Evolutionary conservation across 2,888 invertebrate species (phyloP), one percentile per base, ranked within the genome.

Genomic region (Eueremaeus valkanovi): DNA sequence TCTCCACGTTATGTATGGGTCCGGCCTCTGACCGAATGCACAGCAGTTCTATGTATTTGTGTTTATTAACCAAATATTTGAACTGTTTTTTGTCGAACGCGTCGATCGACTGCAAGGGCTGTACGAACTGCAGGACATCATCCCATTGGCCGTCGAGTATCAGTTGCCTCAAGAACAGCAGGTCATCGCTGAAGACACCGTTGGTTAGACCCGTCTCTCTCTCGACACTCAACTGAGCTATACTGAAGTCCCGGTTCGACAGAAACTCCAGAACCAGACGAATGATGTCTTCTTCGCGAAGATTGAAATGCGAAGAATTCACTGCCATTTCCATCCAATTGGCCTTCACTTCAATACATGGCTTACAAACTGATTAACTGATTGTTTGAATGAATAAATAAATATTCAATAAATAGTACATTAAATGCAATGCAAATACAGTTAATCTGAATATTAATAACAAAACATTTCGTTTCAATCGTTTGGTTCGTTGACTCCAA

Each of bases 131-230:
- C 77, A 95, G 85, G 0, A 93, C 95, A 83, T 96, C 95, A 84
- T 97, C 96, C 97, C 97, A 97, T 85, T 96, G 95, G 24, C 97
- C 97, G 84, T 97, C 97, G 40, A 97, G 88, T 80, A 97, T 95
- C 73, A 97, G 88, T 84, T 96, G 95, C 24, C 96, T 88, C 27
- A 97, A 86, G 84, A 97, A 97, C 68, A 97, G 87, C 51, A 95
- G 90, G 84, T 97, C 97, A 84, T 96, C 95, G 18, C 94, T 93
- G 84, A 89, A 95, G 82, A 90, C 89, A 75, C 94, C 94, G 84
- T 95, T 95, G 83, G 94, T 93, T 78, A 95, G 91, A 72, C 96
- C 96, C 0, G 95, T 93, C 85, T 97, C 97, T 73, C 96, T 88
- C 85, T 97, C 96, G 78, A 97, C 85, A 73, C 92, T 91, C 79